Percentiles rank a stretch among this genome's conserved stretches.
Evolutionary conservation across 2,888 invertebrate genomes (phyloP).

Genomic region (Dryobotodes eremita): DNA sequence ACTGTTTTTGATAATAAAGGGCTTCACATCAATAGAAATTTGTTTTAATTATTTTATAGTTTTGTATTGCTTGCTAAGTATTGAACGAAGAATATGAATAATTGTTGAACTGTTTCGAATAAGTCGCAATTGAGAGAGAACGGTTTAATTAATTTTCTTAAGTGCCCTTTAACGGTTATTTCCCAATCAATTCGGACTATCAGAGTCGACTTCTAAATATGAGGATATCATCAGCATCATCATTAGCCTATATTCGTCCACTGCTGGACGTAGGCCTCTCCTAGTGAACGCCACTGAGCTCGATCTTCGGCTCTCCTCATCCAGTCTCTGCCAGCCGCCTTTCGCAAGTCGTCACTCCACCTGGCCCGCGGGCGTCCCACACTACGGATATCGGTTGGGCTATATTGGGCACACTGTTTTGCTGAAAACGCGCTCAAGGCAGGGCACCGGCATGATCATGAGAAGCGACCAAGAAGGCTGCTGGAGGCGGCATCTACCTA

Average conservation of each 20-base stretch:
- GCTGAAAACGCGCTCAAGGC: no score
- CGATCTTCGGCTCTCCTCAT: no score
- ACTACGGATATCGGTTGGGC: no score
- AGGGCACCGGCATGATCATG: no score
- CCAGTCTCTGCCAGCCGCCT: no score
- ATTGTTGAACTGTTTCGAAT: conserved; percentile 10
- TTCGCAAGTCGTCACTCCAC: no score
- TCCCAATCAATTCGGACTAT: conserved; percentile 32
- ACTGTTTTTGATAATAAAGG: conserved; percentile 68
- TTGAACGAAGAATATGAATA: conserved; percentile 14
- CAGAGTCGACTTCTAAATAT: conserved; percentile 11
- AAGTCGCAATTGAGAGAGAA: conserved; percentile 15
- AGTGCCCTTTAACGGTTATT: conserved; percentile 44
- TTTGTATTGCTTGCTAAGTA: conserved; percentile 15
- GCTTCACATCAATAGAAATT: conserved; percentile 44
- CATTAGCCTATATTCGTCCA: no score
- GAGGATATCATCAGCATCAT: neutral
- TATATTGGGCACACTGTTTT: conserved; percentile 8
- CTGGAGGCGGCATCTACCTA: no score
- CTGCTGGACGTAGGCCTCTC: no score
- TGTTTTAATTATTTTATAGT: conserved; percentile 31
- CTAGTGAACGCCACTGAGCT: no score
- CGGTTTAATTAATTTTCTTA: conserved; percentile 52
- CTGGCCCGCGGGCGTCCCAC: no score
- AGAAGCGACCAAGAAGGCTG: no score